Percentiles rank a stretch among this genome's conserved stretches.
These are phyloP conservation scores for Lagorchestes hirsutus DNA, from an alignment of 2,797 vertebrate species.

Conservation along the genomic window DNA sequence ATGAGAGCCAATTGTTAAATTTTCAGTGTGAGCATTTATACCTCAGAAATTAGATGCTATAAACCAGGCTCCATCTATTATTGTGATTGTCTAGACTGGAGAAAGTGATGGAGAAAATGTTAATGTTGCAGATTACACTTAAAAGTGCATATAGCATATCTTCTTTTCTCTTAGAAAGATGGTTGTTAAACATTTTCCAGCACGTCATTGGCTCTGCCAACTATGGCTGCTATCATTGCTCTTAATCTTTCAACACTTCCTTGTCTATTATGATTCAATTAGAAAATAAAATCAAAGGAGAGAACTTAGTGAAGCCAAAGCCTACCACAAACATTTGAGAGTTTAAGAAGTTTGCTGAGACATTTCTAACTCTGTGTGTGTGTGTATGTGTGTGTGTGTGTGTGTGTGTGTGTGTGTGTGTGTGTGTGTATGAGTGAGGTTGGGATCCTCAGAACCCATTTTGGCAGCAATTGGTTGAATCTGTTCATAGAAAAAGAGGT, in stretches of 20 bases:
- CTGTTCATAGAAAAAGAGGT: slow-evolving; percentile 60
- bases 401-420: too few relatives aligned
- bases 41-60: background rate
- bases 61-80: background rate
- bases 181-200: background rate
- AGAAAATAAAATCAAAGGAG: slow-evolving; percentile 43
- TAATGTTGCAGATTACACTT: background rate
- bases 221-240: background rate
- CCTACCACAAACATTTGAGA: slow-evolving; percentile 21
- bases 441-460: slow-evolving; percentile 44
- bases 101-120: background rate
- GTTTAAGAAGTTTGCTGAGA: slow-evolving; percentile 6
- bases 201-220: background rate
- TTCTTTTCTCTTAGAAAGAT: background rate
- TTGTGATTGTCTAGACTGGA: background rate
- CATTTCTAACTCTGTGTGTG: background rate
- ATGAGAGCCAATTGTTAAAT: background rate
- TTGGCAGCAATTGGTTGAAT: slow-evolving; percentile 43
- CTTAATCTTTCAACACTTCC: background rate
- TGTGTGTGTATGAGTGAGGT: background rate
- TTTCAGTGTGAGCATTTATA: background rate
- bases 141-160: background rate
- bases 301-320: slow-evolving; percentile 31
- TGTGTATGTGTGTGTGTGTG: too few relatives aligned
- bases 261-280: slow-evolving; percentile 43